Evolutionary conservation across 2,888 invertebrate species (phyloP).

Genomic region (Gibbula magus): DNA sequence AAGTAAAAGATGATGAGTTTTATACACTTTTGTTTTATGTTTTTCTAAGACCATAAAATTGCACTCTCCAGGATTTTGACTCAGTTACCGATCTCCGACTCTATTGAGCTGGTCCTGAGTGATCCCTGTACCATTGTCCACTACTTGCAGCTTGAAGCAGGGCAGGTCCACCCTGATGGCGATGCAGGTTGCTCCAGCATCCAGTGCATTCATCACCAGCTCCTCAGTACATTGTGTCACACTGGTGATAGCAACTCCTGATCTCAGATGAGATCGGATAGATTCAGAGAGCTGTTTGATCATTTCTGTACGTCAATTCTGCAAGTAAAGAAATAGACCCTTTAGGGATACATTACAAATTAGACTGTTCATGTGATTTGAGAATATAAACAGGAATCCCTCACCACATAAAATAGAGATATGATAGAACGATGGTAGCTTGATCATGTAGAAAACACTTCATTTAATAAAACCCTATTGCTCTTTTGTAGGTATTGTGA

Average conservation of each 20-base stretch:
- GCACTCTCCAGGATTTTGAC: no score
- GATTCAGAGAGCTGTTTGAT: conserved; percentile 71
- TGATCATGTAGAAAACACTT: no score
- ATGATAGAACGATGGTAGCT: no score
- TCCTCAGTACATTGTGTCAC: conserved; percentile 81
- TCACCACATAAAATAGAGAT: no score
- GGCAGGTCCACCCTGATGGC: conserved; percentile 82
- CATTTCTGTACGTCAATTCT: background rate
- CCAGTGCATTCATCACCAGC: conserved; percentile 83
- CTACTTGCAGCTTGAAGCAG: conserved; percentile 82
- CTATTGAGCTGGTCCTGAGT: conserved; percentile 78
- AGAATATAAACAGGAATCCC: no score
- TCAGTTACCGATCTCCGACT: conserved; percentile 78
- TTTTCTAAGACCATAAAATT: no score
- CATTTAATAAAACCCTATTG: no score
- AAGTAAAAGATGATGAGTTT: no score
- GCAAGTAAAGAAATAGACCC: background rate
- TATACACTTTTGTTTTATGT: no score
- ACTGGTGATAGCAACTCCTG: conserved; percentile 79
- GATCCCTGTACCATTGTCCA: conserved; percentile 87
- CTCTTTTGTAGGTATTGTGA: no score
- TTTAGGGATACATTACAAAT: background rate
- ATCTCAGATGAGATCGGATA: conserved; percentile 78
- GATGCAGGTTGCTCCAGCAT: conserved; percentile 83
- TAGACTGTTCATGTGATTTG: background rate